Evolutionary conservation across 2,113 vertebrate species (phyloP), one percentile per base, ranked within the genome.

Genomic region (Corythaixoides concolor): DNA sequence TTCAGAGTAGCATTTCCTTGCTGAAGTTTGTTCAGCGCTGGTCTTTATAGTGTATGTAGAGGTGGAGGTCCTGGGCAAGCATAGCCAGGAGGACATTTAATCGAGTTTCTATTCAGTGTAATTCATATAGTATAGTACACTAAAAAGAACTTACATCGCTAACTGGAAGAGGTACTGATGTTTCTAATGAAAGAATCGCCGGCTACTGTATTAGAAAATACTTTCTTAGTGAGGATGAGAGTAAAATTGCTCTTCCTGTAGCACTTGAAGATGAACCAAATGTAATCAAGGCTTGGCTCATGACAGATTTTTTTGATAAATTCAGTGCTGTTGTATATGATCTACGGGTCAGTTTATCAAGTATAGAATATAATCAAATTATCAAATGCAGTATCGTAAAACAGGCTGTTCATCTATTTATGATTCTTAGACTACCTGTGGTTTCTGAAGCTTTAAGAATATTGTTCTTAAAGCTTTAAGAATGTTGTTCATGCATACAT

Each of bases 281-380:
- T 72, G 28, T 41, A 41, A 69, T 32, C 1, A 0, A 59, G 43
- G 26, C 39, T 77, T 89, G 35, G n/a, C 17, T 53, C 9, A 2
- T 58, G 30, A 52, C 20, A 47, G 18, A 2, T 24, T 41, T 41
- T 82, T 68, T 30, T 30, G 1, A 23, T 68, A 56, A 45, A 30
- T 69, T 84, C 15, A 56, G 0, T 86, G 22, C 28, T 72, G 18
- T n/a, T 66, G 7, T 87, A 12, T 56, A 22, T 0, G 0, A 4
- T 45, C 11, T 70, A 75, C 39, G 75, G 43, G 45, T 75, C 67
- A n/a, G 39, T 66, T 85, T 72, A 37, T 58, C 20, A 50, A 75
- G 18, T 60, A 35, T 59, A 72, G 56, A 69, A 45, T 62, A n/a
- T n/a, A 82, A 74, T 49, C 16, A 21, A 52, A 23, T 62, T 75